Conservation (phyloP, 2,113 vertebrate species). For the Ctenodactylus gundi region DNA sequence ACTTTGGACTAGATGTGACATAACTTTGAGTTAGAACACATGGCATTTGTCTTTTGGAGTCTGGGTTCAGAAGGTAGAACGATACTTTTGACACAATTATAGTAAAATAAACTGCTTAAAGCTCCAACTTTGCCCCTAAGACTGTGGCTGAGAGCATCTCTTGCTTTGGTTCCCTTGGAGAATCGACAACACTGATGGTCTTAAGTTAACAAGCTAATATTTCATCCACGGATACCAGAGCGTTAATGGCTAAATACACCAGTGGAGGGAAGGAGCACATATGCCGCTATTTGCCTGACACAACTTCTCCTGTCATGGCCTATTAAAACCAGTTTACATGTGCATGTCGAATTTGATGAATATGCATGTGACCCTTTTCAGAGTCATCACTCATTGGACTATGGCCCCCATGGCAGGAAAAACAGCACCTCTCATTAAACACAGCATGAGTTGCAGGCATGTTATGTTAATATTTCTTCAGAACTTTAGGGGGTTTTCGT, state of each 20-base stretch:
- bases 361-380: constrained; percentile 99
- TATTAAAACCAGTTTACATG: constrained; percentile 98
- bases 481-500: constrained; percentile 90
- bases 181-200: constrained; percentile 82
- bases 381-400: constrained; percentile 90
- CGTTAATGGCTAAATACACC: constrained; percentile 86
- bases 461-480: constrained; percentile 90
- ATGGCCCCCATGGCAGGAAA: constrained; percentile 89
- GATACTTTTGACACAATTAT: constrained; percentile 52
- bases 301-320: constrained; percentile 95
- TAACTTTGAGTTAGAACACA: constrained; percentile 46
- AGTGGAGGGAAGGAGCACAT: constrained; percentile 84
- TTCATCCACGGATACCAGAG: constrained; percentile 88
- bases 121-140: constrained; percentile 61
- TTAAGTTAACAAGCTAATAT: constrained; percentile 89
- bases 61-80: not conserved
- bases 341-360: constrained; percentile 98
- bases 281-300: constrained; percentile 88
- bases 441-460: constrained; percentile 92
- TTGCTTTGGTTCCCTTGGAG: constrained; percentile 75
- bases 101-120: constrained; percentile 69
- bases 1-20: constrained; percentile 51
- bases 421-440: constrained; percentile 95
- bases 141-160: constrained; percentile 79
- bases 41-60: not conserved